Base-by-base conservation (phyloP, 2,888 invertebrate species). In the Drosophila peninsularis region DNA sequence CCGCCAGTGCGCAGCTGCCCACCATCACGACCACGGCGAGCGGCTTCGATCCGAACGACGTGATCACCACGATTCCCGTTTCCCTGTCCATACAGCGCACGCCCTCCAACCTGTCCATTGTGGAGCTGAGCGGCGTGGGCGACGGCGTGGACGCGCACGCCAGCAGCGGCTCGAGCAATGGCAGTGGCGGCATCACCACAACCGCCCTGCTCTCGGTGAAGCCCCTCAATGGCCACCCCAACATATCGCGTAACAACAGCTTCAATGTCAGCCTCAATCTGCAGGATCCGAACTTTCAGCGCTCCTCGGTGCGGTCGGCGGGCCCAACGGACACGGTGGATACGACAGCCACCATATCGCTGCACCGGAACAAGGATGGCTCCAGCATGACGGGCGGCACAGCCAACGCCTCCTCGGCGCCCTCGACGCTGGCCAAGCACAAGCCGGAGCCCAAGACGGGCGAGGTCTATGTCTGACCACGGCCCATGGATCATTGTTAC, bases 391-490 rank as follows among this genome's bases (percentile, higher is more conserved):
- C 60, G 11, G 39, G 24, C 10, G 63, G 57, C 7, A 19, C 65
- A 17, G 64, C 74, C 0, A 69, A 44, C 10, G 87, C 91, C 24
- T 82, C 90, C 1, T 92, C 92, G 24, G 91, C 92, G 3, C 91
- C 92, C 5, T 90, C 92, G 14, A 92, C 92, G 19, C 75, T 92
- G 69, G 91, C 91, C 42, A 92, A 92, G 75, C 88, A 89, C 65
- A 90, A 85, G 60, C 90, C 92, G 2, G 92, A 92, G 68, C 80
- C 86, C 11, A 91, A 92, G 71, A 91, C 91, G 13, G 92, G 92
- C 17, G 92, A 92, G 70, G 92, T 92, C 47, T 92, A 92, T 81
- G 92, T 92, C 19, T 92, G 62, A 81, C 60, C 64, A 32, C 5
- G 21, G 41, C 65, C 14, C 49, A 9, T 7, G 27, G 27, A 19